These are phyloP conservation scores for Macquaria ambigua DNA, from an alignment of 2,113 vertebrate species.

Conservation along the genomic window DNA sequence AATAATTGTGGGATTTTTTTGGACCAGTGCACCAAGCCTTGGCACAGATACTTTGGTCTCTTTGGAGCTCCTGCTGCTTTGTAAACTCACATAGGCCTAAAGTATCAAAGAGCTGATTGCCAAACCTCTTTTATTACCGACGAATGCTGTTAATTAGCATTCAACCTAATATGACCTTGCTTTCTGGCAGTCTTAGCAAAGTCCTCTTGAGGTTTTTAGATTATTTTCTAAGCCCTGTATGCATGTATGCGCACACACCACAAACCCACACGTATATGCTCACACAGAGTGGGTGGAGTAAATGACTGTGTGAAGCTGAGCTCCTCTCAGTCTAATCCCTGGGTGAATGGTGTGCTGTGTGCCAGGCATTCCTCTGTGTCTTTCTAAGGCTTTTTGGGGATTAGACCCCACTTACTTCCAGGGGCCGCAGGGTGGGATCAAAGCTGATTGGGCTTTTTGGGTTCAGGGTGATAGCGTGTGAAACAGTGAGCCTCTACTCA, in stretches of 20 bases:
- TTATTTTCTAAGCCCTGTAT: slow-evolving; percentile 4
- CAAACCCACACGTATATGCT: slow-evolving; percentile 30
- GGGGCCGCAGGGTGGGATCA: slow-evolving; percentile 77
- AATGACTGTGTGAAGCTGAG: slow-evolving; percentile 73
- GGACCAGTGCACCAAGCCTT: slow-evolving; percentile 8
- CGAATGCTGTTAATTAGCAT: slow-evolving; percentile 27
- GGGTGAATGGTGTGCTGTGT: slow-evolving; percentile 81
- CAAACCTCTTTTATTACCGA: slow-evolving; percentile 22
- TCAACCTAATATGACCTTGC: slow-evolving; percentile 26
- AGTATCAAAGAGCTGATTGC: slow-evolving; percentile 25
- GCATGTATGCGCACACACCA: slow-evolving; percentile 26
- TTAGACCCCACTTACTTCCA: slow-evolving; percentile 81
- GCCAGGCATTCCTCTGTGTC: slow-evolving; percentile 82
- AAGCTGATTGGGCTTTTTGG: slow-evolving; percentile 74
- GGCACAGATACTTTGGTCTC: slow-evolving; percentile 12
- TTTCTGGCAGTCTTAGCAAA: slow-evolving; percentile 24
- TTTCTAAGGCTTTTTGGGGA: slow-evolving; percentile 78
- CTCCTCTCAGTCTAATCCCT: slow-evolving; percentile 76
- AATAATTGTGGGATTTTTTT: not conserved
- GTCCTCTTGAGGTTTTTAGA: slow-evolving; percentile 8
- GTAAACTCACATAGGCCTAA: slow-evolving; percentile 6
- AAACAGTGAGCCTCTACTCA: slow-evolving; percentile 56
- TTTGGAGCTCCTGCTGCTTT: slow-evolving; percentile 8
- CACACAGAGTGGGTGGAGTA: slow-evolving; percentile 60
- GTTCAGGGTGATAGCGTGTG: slow-evolving; percentile 56